A percentile compares a stretch with the other conserved stretches of the same genome.
Conservation (phyloP, 2,888 invertebrate species). For the Chelonus formosanus region DNA sequence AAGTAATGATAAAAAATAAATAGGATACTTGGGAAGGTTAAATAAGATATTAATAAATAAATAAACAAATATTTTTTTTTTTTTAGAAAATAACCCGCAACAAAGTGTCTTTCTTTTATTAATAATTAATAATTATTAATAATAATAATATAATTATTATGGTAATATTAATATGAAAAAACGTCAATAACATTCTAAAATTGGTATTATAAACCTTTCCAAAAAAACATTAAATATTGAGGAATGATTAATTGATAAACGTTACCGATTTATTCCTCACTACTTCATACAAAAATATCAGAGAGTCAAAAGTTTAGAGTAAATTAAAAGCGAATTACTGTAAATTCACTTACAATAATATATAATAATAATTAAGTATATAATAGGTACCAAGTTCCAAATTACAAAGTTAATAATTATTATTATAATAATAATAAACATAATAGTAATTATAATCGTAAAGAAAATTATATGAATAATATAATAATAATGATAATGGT, state of each 20-base stretch:
- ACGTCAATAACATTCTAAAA: conserved; percentile 43
- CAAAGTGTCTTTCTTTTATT: conserved; percentile 53
- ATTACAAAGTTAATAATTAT: conserved; percentile 1
- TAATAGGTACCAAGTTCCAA: too few relatives aligned
- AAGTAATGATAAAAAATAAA: conserved; percentile 29
- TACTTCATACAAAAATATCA: conserved; percentile 32
- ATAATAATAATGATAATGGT: too few relatives aligned
- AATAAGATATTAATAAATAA: conserved; percentile 26
- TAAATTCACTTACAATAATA: conserved; percentile 15
- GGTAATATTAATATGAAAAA: conserved; percentile 36
- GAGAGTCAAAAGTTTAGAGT: conserved; percentile 40
- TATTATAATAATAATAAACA: background rate
- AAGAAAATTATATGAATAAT: background rate
- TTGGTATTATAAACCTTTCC: conserved; percentile 45
- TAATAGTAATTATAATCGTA: background rate
- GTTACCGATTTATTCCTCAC: conserved; percentile 29
- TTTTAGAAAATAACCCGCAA: conserved; percentile 57
- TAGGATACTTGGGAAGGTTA: background rate
- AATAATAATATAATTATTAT: conserved; percentile 41
- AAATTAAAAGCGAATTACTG: conserved; percentile 11
- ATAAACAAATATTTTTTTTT: conserved; percentile 29
- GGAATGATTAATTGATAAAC: conserved; percentile 40
- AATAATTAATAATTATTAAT: conserved; percentile 44
- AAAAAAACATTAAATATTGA: conserved; percentile 44
- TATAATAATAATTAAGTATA: background rate